These are phyloP conservation scores for Lithobates pipiens DNA, from an alignment of 2,797 vertebrate genomes.

Conservation along the genomic window DNA sequence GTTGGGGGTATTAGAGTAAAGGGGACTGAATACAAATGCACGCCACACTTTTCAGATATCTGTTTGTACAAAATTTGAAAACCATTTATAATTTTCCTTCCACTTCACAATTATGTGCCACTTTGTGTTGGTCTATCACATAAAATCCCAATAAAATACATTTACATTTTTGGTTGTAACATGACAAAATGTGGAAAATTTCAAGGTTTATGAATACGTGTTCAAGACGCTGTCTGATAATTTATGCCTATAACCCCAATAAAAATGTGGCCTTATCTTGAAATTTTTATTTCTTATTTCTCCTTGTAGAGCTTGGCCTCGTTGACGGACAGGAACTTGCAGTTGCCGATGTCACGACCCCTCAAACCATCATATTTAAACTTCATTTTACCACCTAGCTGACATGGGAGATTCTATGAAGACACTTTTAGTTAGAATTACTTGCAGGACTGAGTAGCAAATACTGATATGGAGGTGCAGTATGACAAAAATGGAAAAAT, in stretches of 20 bases:
- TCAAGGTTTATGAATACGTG: no score
- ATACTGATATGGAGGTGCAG: neutral
- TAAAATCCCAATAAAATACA: no score
- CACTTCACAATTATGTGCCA: no score
- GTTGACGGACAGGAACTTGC: constrained; percentile 89
- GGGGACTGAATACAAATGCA: no score
- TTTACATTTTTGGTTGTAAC: no score
- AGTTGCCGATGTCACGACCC: constrained; percentile 90
- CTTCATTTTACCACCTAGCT: constrained; percentile 87
- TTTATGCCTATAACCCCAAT: neutral
- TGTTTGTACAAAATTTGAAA: no score
- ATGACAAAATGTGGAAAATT: no score
- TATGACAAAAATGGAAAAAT: neutral
- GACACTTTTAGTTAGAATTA: constrained; percentile 68
- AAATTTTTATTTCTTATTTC: neutral
- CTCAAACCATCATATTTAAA: constrained; percentile 93
- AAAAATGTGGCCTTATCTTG: neutral
- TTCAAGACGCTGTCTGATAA: no score
- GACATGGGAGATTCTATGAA: neutral
- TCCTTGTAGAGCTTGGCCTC: constrained; percentile 84
- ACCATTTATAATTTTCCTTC: no score
- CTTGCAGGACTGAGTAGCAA: constrained; percentile 58
- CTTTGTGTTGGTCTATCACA: no score
- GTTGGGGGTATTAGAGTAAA: no score
- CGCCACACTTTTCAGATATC: no score